Base-by-base conservation (phyloP, 2,888 invertebrate genomes). In the Formica aserva region DNA sequence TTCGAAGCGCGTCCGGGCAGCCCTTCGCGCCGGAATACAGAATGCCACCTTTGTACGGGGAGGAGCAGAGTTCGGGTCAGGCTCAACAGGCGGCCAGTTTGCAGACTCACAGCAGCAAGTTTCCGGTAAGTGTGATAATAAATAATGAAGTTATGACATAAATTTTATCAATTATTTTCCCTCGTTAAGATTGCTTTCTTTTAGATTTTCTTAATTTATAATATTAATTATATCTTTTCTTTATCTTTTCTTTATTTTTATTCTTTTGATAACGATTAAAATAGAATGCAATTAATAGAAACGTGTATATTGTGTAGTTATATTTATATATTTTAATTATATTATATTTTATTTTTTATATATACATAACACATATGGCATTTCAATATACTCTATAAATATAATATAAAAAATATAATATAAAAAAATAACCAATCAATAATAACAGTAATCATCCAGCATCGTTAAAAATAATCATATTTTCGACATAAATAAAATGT, bases 91-190 rank as follows among this genome's bases (percentile, higher is more conserved):
- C 92, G 92, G 94, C 93, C 66, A 94, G 92, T 90, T 95, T 97
- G 26, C 97, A 97, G 94, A 97, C 97, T 41, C 97, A 97, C 94
- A 97, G 97, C 90, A 97, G 96, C 91, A 97, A 97, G 94, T 97
- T 97, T 95, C 97, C 97, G 93, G 97, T 97, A 95, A 96, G 91
- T 87, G n/a, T 26, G 96, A 78, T 83, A 52, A 57, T 55, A 26
- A 57, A 22, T 41, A 15, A 11, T 4, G 9, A 41, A 57, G 32
- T 57, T 57, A 48, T 22, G 32, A 8, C n/a, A 48, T 72, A 48
- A 45, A 35, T 80, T 72, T 77, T 35, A 45, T 41, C 22, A 41
- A 32, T 18, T 22, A 41, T 18, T 35, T 29, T 3, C 13, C 15
- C n/a, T 26, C n/a, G 38, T 26, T n/a, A 13, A 29, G 11, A 45